phyloP scores from a whole-genome alignment of 2,113 vertebrate species.

The Falco punctatus region DNA sequence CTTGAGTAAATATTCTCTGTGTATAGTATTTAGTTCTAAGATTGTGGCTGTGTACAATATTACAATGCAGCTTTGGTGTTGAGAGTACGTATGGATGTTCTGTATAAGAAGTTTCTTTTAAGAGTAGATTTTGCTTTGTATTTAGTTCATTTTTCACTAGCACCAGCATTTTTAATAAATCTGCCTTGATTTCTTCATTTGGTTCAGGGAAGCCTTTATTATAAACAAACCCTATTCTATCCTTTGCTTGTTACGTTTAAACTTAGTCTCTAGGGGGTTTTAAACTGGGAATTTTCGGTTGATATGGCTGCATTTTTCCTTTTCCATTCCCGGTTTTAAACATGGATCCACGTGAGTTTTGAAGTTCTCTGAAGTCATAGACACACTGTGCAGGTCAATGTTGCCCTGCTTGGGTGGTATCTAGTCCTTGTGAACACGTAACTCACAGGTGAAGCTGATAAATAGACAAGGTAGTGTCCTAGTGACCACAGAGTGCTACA shows the following conservation, averaged over 20 bases:
- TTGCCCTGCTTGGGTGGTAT: not conserved
- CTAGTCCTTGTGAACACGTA: not conserved
- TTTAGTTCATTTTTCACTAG: not conserved
- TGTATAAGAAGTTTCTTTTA: not conserved
- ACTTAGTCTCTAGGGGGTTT: not conserved
- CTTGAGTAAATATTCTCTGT: not conserved
- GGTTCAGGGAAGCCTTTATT: not conserved
- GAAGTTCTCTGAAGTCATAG: not conserved
- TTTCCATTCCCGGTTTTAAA: not conserved
- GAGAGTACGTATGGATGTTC: not conserved
- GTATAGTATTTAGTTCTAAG: not conserved
- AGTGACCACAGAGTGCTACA: not conserved
- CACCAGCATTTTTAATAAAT: not conserved
- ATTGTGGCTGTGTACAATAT: not conserved
- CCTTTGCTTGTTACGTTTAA: not conserved
- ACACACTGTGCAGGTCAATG: not conserved
- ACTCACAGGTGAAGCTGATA: not conserved
- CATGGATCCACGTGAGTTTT: not conserved
- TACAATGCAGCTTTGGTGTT: not conserved
- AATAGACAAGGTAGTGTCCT: not conserved
- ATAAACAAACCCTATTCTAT: not conserved
- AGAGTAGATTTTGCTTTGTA: not conserved
- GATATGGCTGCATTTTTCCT: not conserved
- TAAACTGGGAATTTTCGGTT: not conserved
- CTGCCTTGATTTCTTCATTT: constrained; percentile 11